Evolutionary conservation across 1,140 invertebrate genomes (phyloP), one percentile per base, ranked within the genome.

Genomic region (Trichomalopsis sarcophagae): DNA sequence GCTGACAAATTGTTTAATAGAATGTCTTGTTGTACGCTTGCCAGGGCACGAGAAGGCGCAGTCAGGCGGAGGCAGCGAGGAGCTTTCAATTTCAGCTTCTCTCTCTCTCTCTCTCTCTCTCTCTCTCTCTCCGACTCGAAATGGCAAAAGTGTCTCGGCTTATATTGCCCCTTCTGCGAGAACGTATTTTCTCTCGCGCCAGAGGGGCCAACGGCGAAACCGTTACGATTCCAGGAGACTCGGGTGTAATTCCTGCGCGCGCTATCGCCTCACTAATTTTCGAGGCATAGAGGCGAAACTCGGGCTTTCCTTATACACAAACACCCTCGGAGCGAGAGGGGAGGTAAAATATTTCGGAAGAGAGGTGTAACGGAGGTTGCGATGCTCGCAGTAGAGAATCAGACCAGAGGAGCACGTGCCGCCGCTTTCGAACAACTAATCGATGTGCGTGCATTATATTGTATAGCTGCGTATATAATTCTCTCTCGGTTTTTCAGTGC

Each of bases 1-100:
- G 50, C 50, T 79, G 77, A 79, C 77, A 79, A 79, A 79, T 79
- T 78, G 73, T 84, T 78, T 78, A 85, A 85, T 79, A 81, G 76
- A 85, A 68, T 78, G 66, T 76, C 47, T 69, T 44, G 75, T 78
- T 78, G 77, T 84, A 77, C 77, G 50, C 50, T 62, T 79, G 77
- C 77, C 77, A 79, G 50, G 55, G 50, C 30, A 21, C 44, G 40
- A 77, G 33, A 36, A 40, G 40, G 27, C 23, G 27, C 23, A 50
- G 47, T 50, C 27, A 44, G 74, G 17, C 21, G 69, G 69, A 62
- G 55, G 69, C 27, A 69, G n/a, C n/a, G 23, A 69, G 75, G 50
- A 11, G 50, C 50, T 79, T 68, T 84, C 74, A 84, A 44, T 78
- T 77, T 78, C 75, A 62, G 55, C 21, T 21, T 62, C 55, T 21